Evolutionary conservation across 2,113 vertebrate genomes (phyloP), one percentile per base, ranked within the genome.

Genomic region (Ptilonorhynchus violaceus): DNA sequence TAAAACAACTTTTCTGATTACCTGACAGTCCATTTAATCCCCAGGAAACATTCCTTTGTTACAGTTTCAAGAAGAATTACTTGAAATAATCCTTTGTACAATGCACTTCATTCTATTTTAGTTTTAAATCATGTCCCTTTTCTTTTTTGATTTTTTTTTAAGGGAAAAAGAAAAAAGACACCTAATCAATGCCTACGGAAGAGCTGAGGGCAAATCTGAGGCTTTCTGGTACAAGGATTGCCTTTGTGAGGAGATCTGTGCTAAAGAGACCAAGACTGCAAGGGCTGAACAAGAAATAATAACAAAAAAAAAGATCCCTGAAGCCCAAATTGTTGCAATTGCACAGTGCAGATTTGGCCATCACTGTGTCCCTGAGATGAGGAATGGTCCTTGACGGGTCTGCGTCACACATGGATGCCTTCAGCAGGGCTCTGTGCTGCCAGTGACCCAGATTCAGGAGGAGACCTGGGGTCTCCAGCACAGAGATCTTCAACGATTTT

Each of bases 1-100:
- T 98, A 96, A 98, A 98, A 98, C 98, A 98, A 98, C 97, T 98
- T 98, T 98, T 98, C 98, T 98, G 98, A 98, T 98, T 98, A 98
- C 98, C 98, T 98, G 98, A 98, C 98, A 98, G 98, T 98, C 98
- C 98, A 98, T 98, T 98, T 98, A 98, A 98, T 98, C 98, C 98
- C 97, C 97, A 98, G 98, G 98, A 98, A 98, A 98, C 96, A 98
- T 98, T 98, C 96, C 97, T 98, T 98, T 98, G 98, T 98, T 98
- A 98, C 93, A 97, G 97, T 98, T 98, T 98, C 98, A 98, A 98
- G 98, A 97, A 98, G 98, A 98, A 98, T 98, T 98, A 98, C 98
- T 98, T 98, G 98, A 98, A 98, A 98, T 98, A 98, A 98, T 98
- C 98, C 98, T 98, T 98, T 98, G 98, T 98, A 98, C 97, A 97